Base-by-base conservation (phyloP, 2,797 vertebrate species). In the Astyanax mexicanus region DNA sequence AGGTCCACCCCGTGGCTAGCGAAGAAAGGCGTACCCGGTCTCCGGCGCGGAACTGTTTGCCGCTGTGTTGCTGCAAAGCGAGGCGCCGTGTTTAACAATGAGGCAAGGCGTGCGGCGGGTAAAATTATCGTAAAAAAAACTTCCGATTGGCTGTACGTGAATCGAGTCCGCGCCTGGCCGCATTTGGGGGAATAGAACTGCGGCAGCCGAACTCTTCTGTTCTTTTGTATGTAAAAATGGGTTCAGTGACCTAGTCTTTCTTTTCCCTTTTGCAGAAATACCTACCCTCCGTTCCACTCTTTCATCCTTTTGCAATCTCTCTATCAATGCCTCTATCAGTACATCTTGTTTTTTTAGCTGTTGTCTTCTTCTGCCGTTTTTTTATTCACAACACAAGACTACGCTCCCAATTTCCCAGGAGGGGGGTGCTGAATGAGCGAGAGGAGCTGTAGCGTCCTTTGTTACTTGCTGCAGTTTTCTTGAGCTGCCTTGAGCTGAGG, bases 321-420 rank as follows among this genome's bases (percentile, higher is more conserved):
- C 75, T 74, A 74, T 78, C 73, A 75, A 68, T 77, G 81, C 82
- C 82, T 88, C 85, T 82, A 83, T 79, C 84, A 76, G 81, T 78
- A 65, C 25, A 69, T 85, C 83, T 84, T 67, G 69, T 85, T 82
- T 84, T 67, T 23, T 40, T 69, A 54, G 47, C 62, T 82, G 85
- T 86, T 86, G 85, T 83, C 82, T 87, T 60, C 86, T 64, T 84
- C 90, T 71, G 81, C 86, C 83, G 82, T 92, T 92, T 92, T 92
- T 92, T 92, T 92, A 91, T 89, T 90, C 90, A 87, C 91, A 91
- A 91, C 89, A 90, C 84, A 88, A 88, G 89, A 92, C 93, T 86
- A 90, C 88, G 91, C 91, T 92, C 88, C 83, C 69, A 81, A 70
- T 86, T 87, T 89, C 92, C 91, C 92, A 88, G 80, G 92, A 88